A percentile compares a stretch with the other conserved stretches of the same genome.
Conservation (phyloP, 30 jellyfish, hydroid and myxozoan genomes). For the Aurelia sp. region DNA sequence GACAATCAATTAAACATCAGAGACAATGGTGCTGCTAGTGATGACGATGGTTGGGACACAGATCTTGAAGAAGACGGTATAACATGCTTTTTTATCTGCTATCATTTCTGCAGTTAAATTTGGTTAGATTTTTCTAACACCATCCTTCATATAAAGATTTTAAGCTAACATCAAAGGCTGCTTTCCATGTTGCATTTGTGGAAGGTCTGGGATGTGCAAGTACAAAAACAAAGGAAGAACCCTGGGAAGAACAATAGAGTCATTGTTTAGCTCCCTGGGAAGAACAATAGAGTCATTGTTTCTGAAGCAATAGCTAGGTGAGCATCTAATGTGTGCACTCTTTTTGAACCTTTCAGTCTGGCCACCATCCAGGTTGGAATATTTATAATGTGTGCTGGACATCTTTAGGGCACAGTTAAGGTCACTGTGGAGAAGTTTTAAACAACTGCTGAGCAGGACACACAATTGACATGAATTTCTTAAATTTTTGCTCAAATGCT, state of each 20-base stretch:
- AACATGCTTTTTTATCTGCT: neutral
- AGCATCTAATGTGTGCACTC: too few relatives aligned
- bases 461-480: neutral
- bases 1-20: neutral
- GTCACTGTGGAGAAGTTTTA: neutral
- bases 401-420: neutral
- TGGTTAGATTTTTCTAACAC: neutral
- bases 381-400: neutral
- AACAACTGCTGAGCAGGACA: neutral
- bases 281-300: too few relatives aligned
- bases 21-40: neutral
- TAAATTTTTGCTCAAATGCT: too few relatives aligned
- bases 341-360: too few relatives aligned
- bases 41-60: constrained; percentile 89
- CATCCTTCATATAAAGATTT: neutral
- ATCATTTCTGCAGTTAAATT: neutral
- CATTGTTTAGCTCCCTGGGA: too few relatives aligned
- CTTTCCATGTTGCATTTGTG: too few relatives aligned
- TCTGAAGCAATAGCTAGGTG: too few relatives aligned
- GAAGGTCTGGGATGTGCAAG: too few relatives aligned
- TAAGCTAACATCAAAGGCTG: neutral
- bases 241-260: too few relatives aligned
- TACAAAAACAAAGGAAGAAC: too few relatives aligned
- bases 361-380: neutral
- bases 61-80: constrained; percentile 78